Conservation (phyloP, 2,113 vertebrate genomes). For the Mirza zaza region DNA sequence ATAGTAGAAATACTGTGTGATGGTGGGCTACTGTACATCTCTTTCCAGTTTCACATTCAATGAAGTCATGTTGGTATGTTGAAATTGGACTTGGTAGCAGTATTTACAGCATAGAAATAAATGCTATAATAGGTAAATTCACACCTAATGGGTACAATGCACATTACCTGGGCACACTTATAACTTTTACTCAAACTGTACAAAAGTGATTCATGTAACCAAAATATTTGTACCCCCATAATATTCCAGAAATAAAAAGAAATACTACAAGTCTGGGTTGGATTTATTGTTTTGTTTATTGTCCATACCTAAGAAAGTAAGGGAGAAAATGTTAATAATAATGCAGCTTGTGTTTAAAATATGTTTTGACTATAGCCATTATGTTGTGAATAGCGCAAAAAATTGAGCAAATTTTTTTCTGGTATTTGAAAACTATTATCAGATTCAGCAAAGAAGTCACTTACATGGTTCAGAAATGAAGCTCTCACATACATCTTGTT, state of each 20-base stretch:
- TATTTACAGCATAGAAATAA: not conserved
- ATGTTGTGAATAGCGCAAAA: not conserved
- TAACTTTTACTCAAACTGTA: no score
- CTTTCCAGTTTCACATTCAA: not conserved
- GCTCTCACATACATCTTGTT: not conserved
- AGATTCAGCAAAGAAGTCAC: not conserved
- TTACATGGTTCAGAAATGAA: not conserved
- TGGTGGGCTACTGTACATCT: not conserved
- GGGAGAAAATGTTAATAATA: not conserved
- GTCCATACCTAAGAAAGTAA: not conserved
- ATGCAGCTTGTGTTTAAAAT: not conserved
- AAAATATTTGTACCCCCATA: no score
- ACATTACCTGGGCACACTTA: no score
- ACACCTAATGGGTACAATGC: no score
- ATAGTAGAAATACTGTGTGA: not conserved
- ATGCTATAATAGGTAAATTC: not conserved
- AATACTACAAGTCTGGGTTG: not conserved
- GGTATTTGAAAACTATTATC: not conserved
- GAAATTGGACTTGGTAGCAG: not conserved
- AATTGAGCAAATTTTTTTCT: not conserved
- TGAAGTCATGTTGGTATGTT: not conserved
- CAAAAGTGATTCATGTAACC: no score
- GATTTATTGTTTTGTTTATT: slow-evolving; percentile 17
- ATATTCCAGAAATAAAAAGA: no score
- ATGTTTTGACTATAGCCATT: not conserved